These are phyloP conservation scores for Meghimatium bilineatum DNA, from an alignment of 2,888 invertebrate species.

Conservation along the genomic window DNA sequence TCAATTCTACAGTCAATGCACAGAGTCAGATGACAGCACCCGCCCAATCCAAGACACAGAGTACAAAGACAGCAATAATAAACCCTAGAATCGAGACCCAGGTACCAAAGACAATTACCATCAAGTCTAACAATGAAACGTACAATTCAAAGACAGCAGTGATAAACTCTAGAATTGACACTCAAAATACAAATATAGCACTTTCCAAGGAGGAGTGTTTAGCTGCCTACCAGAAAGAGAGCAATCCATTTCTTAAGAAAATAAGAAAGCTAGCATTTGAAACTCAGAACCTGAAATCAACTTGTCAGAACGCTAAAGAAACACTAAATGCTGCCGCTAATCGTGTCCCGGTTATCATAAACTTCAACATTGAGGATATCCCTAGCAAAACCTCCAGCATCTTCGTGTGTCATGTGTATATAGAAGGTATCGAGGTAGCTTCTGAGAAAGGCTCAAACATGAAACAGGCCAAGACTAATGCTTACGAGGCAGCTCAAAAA, in stretches of 20 bases:
- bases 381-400: not conserved
- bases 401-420: slow-evolving; percentile 72
- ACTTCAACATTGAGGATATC: slow-evolving; percentile 37
- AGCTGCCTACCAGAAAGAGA: slow-evolving; percentile 9
- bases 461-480: slow-evolving; percentile 78
- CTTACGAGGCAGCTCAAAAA: slow-evolving; percentile 77
- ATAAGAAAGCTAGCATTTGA: slow-evolving; percentile 48
- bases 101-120: not conserved
- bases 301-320: slow-evolving; percentile 47
- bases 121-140: not conserved
- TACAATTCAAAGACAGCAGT: not conserved
- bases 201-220: slow-evolving; percentile 20
- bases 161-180: not conserved
- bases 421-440: slow-evolving; percentile 77
- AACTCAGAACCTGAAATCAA: slow-evolving; percentile 36
- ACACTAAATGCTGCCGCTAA: slow-evolving; percentile 49
- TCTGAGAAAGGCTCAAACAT: slow-evolving; percentile 73
- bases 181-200: not conserved
- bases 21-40: not conserved
- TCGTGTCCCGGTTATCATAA: slow-evolving; percentile 43
- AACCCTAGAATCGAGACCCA: not conserved
- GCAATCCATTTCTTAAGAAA: slow-evolving; percentile 37
- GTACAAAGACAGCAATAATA: not conserved
- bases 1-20: not conserved
- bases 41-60: not conserved